Evolutionary conservation across 2,888 invertebrate genomes (phyloP), one percentile per base, ranked within the genome.

Genomic region (Toxonevra muliebris): DNA sequence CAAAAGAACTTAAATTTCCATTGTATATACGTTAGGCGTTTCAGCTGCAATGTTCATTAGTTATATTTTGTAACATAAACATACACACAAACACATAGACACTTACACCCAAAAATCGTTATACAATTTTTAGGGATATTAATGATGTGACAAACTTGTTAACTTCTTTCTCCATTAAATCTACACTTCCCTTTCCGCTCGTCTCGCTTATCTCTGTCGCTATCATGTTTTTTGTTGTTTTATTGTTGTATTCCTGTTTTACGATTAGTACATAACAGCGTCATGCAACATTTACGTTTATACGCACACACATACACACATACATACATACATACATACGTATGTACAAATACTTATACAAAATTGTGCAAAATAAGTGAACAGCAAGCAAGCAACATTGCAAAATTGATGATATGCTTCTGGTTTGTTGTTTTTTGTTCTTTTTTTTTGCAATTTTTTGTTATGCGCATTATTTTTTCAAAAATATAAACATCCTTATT

Each of bases 381-480:
- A 19, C 65, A 67, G 48, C 61, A 64, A 30, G 30, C 30, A 30
- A 30, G 30, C 30, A 30, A 30, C 30, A 30, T 30, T 40, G 42
- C 53, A 65, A 67, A 69, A 69, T 67, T 69, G 69, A 67, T 71
- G 68, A 69, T 69, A 50, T 61, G 17, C 57, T 68, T 48, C 17
- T 20, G 40, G 20, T 57, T 42, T 4, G n/a, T 45, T 12, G 40
- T 43, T 9, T 30, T 1, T 40, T 9, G 12, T 13, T 59, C 42
- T 59, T 59, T 8, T 17, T 59, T 2, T 15, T 48, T 48, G 10
- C 12, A 12, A 45, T 45, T 7, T n/a, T 48, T 48, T 48, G 2
- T 48, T 48, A n/a, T 48, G 15, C 2, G 15, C 15, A 15, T 48
- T 48, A 13, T n/a, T 15, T 48, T 48, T 15, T 4, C 50, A 15